Evolutionary conservation across 2,888 invertebrate species (phyloP).

Genomic region (Machimus atricapillus): DNA sequence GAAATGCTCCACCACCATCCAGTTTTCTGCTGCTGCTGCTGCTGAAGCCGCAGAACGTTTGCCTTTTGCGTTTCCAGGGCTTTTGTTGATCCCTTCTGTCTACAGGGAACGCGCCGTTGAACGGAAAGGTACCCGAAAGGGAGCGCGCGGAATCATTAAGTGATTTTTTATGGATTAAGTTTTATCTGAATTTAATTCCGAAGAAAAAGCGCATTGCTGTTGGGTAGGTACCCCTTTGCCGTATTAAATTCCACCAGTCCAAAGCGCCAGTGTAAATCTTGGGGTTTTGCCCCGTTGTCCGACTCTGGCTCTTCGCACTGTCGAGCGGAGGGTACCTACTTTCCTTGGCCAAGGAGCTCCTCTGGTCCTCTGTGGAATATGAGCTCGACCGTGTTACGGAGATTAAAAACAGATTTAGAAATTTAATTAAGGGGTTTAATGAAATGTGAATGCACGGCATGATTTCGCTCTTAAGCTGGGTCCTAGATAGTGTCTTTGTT

Average conservation of each 20-base stretch:
- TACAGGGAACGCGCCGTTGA: not conserved
- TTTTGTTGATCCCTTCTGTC: not conserved
- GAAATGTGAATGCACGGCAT: conserved; percentile 41
- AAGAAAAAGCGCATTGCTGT: conserved; percentile 10
- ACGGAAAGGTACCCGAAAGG: not conserved
- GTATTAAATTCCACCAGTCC: not conserved
- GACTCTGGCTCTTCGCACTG: not conserved
- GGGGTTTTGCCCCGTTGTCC: not conserved
- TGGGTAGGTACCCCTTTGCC: conserved; percentile 29
- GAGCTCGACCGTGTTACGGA: conserved; percentile 23
- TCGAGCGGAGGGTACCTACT: not conserved
- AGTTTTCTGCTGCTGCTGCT: no score
- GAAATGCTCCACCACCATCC: not conserved
- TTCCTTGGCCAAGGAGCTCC: not conserved
- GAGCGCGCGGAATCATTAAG: conserved; percentile 43
- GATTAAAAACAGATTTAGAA: conserved; percentile 48
- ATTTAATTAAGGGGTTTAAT: conserved; percentile 48
- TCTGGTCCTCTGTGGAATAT: not conserved
- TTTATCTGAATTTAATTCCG: conserved; percentile 47
- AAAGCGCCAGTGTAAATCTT: not conserved
- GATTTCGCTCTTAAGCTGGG: not conserved
- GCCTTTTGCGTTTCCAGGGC: conserved; percentile 5
- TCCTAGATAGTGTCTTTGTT: conserved; percentile 1
- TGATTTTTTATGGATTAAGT: conserved; percentile 48
- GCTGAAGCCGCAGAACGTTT: not conserved